Conservation (phyloP, 1,140 invertebrate species). For the Caenorhabditis remanei region DNA sequence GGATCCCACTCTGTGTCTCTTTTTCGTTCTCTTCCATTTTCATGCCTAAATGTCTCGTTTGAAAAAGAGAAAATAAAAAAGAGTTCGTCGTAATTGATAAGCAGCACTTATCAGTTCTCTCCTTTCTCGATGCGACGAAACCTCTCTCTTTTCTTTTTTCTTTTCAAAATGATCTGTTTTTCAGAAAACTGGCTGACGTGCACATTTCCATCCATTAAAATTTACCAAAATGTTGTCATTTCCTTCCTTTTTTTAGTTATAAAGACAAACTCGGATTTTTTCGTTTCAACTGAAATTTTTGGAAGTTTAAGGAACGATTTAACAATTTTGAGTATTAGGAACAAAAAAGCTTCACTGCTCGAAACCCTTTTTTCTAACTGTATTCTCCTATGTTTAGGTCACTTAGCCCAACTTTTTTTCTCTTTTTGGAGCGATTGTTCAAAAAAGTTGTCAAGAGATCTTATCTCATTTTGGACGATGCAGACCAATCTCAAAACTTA, state of each 20-base stretch:
- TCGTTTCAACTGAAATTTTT: background rate
- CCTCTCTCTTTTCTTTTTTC: background rate
- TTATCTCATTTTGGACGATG: too few species aligned
- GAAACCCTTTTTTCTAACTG: too few species aligned
- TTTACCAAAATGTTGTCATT: constrained; percentile 40
- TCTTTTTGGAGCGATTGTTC: too few species aligned
- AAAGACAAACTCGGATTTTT: background rate
- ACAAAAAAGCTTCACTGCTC: too few species aligned
- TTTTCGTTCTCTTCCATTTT: background rate
- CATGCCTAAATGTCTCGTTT: constrained; percentile 18
- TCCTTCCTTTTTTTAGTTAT: background rate
- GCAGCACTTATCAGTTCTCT: constrained; percentile 11
- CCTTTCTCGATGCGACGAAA: constrained; percentile 8
- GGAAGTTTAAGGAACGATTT: background rate
- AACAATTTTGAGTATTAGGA: background rate
- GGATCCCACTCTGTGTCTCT: background rate
- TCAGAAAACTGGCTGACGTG: constrained; percentile 17
- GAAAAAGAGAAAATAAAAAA: background rate
- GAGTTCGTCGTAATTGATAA: constrained; percentile 12
- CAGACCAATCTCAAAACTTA: too few species aligned
- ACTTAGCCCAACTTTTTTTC: too few species aligned
- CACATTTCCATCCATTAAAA: constrained; percentile 26
- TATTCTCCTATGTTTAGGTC: too few species aligned
- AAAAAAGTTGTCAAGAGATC: too few species aligned
- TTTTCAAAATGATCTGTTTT: constrained; percentile 5